These are phyloP conservation scores for Sitta carolinensis DNA, from an alignment of 2,797 vertebrate species.

Conservation along the genomic window DNA sequence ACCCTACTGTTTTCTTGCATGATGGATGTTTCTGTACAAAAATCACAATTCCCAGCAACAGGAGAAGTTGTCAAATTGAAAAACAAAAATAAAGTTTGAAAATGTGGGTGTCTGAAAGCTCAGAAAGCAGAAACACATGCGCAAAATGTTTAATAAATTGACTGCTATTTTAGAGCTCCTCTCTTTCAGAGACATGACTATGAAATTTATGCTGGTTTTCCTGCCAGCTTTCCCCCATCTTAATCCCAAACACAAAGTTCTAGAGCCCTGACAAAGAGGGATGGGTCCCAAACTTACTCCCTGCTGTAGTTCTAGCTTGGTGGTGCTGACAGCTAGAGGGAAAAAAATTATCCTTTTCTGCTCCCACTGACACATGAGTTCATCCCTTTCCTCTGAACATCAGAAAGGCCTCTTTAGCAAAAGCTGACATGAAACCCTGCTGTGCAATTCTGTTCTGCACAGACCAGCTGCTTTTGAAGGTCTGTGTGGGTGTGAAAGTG, in stretches of 20 bases:
- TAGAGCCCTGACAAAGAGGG: background rate
- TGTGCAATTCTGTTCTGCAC: background rate
- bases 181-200: background rate
- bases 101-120: background rate
- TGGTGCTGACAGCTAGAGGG: background rate
- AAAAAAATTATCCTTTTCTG: background rate
- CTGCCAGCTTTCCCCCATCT: background rate
- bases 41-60: background rate
- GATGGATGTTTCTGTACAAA: background rate
- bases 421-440: background rate
- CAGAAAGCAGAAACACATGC: background rate
- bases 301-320: background rate
- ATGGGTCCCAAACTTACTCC: background rate
- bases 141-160: background rate
- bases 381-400: background rate
- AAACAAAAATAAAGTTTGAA: background rate
- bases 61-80: background rate
- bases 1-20: background rate
- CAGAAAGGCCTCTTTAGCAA: background rate
- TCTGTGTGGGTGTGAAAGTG: background rate
- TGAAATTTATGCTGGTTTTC: background rate
- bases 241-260: background rate
- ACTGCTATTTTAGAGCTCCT: background rate
- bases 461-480: background rate
- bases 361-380: background rate